phyloP scores from a whole-genome alignment of 2,797 vertebrate genomes.

The Nannoperca australis region DNA sequence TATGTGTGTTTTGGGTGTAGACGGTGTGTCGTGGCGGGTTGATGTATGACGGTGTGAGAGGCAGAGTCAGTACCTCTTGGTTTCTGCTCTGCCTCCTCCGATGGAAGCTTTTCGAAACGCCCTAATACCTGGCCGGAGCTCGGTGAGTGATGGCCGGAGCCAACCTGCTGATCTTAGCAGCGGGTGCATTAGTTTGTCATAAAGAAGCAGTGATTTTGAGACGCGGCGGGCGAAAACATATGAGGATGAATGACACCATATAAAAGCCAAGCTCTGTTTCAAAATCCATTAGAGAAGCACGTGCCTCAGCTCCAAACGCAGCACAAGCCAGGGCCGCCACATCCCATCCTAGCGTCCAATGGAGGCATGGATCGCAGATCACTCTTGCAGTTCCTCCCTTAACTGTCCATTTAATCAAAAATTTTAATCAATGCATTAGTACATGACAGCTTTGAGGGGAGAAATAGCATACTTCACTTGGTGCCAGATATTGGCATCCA shows the following conservation, averaged over 20 bases:
- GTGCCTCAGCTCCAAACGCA: conserved; percentile 50
- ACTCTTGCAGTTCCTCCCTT: conserved; percentile 58
- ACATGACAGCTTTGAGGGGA: conserved; percentile 63
- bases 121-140: conserved; percentile 60
- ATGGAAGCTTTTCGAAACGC: conserved; percentile 61
- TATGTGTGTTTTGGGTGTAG: conserved; percentile 44
- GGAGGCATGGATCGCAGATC: conserved; percentile 52
- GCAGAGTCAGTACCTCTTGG: conserved; percentile 56
- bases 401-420: conserved; percentile 74
- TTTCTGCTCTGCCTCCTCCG: conserved; percentile 49
- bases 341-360: conserved; percentile 47
- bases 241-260: conserved; percentile 83
- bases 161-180: conserved; percentile 81
- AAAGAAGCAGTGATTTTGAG: conserved; percentile 80
- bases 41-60: conserved; percentile 72
- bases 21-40: conserved; percentile 23
- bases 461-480: conserved; percentile 66
- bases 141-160: conserved; percentile 72
- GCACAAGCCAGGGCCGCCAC: conserved; percentile 42
- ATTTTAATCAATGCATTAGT: conserved; percentile 75
- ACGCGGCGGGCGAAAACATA: conserved; percentile 75
- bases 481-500: conserved; percentile 71
- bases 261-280: conserved; percentile 81
- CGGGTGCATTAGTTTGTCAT: conserved; percentile 79
- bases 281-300: conserved; percentile 77